These are phyloP conservation scores for Zophobas morio DNA, from an alignment of 1,140 invertebrate species.

Conservation along the genomic window DNA sequence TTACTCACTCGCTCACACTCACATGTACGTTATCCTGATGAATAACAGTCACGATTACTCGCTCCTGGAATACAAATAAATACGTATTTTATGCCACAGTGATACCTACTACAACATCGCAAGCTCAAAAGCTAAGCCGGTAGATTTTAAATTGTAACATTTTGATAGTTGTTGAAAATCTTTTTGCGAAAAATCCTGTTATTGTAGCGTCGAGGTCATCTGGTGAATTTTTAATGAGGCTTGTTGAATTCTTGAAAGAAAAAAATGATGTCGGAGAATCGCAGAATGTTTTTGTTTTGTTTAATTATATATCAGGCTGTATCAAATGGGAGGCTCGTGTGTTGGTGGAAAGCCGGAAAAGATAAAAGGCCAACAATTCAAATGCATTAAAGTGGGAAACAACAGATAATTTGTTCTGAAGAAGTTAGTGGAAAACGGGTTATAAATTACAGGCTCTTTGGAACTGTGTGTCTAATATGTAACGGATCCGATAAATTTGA, in stretches of 20 bases:
- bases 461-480: constrained; percentile 33
- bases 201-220: neutral
- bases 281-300: constrained; percentile 16
- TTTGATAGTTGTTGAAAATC: too few species aligned
- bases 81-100: too few species aligned
- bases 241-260: neutral
- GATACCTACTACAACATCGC: too few species aligned
- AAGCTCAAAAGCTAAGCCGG: too few species aligned
- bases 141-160: too few species aligned
- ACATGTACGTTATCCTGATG: too few species aligned
- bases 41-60: too few species aligned
- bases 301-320: constrained; percentile 28
- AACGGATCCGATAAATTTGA: constrained; percentile 17
- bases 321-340: constrained; percentile 16
- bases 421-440: constrained; percentile 39
- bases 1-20: too few species aligned
- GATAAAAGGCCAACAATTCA: constrained; percentile 37
- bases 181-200: too few species aligned
- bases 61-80: too few species aligned
- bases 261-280: constrained; percentile 1
- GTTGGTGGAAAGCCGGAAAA: constrained; percentile 9
- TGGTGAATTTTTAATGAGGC: constrained; percentile 15
- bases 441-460: constrained; percentile 24
- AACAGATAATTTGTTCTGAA: constrained; percentile 42
- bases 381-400: constrained; percentile 39